A percentile compares a stretch with the other conserved stretches of the same genome.
Evolutionary conservation across 2,113 vertebrate species (phyloP).

Genomic region (Anarrhichthys ocellatus): DNA sequence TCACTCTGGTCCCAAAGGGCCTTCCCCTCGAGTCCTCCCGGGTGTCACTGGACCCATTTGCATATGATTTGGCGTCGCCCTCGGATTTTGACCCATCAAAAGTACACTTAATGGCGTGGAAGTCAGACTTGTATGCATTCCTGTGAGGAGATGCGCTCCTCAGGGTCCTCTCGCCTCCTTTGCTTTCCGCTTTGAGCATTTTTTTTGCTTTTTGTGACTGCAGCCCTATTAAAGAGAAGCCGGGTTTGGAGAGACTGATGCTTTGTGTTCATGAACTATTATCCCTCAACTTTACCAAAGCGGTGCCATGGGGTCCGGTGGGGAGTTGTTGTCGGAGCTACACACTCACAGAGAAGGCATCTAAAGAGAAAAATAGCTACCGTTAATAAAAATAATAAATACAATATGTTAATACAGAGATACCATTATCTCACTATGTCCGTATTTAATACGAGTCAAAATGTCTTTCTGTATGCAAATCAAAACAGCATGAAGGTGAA

Average conservation of each 20-base stretch:
- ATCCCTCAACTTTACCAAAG: conserved; percentile 47
- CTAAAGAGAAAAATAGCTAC: conserved; percentile 55
- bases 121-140: conserved; percentile 93
- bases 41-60: conserved; percentile 86
- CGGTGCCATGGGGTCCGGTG: conserved; percentile 64
- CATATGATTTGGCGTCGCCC: conserved; percentile 77
- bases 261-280: conserved; percentile 37
- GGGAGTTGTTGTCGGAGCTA: conserved; percentile 63
- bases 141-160: conserved; percentile 93
- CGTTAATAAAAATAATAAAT: not conserved
- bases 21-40: conserved; percentile 87
- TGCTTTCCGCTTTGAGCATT: conserved; percentile 93
- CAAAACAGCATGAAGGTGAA: not conserved
- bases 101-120: conserved; percentile 92
- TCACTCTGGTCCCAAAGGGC: conserved; percentile 90
- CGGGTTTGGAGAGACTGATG: not conserved
- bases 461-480: not conserved
- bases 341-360: conserved; percentile 62
- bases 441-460: not conserved
- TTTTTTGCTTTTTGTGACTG: conserved; percentile 59
- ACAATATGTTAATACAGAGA: conserved; percentile 19
- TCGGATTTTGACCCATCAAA: conserved; percentile 89
- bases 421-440: not conserved
- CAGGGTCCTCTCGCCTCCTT: conserved; percentile 89
- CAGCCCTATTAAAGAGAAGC: conserved; percentile 20